Percentiles rank a stretch among this genome's conserved stretches.
phyloP scores from a whole-genome alignment of 2,113 vertebrate species.

The Callipepla squamata region DNA sequence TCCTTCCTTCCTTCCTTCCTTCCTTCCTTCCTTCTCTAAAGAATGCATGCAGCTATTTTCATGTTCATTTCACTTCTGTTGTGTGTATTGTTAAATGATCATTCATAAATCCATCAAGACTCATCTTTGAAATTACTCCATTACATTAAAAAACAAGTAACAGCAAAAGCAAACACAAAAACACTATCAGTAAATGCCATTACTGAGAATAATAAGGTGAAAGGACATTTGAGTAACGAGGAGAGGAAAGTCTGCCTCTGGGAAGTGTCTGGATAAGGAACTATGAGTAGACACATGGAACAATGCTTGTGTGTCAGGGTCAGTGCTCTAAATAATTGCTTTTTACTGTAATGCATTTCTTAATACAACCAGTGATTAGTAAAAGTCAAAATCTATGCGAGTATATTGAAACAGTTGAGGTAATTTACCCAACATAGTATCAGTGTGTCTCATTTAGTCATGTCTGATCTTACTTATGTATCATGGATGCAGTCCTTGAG shows the following conservation, averaged over 20 bases:
- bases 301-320: background rate
- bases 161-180: background rate
- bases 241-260: background rate
- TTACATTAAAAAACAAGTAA: background rate
- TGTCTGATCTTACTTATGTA: background rate
- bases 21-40: background rate
- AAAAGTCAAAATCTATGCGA: background rate
- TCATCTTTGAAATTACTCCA: background rate
- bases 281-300: background rate
- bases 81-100: background rate
- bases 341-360: background rate
- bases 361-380: background rate
- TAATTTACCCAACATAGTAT: background rate
- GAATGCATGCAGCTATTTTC: background rate
- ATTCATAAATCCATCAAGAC: background rate
- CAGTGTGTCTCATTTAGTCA: background rate
- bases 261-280: background rate
- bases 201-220: background rate
- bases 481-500: background rate
- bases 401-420: background rate
- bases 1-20: too few relatives aligned
- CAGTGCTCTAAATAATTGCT: background rate
- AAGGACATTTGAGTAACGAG: background rate
- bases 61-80: background rate
- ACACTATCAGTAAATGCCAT: rapidly evolving